Evolutionary conservation across 2,113 vertebrate species (phyloP), one percentile per base, ranked within the genome.

Genomic region (Psophia crepitans): DNA sequence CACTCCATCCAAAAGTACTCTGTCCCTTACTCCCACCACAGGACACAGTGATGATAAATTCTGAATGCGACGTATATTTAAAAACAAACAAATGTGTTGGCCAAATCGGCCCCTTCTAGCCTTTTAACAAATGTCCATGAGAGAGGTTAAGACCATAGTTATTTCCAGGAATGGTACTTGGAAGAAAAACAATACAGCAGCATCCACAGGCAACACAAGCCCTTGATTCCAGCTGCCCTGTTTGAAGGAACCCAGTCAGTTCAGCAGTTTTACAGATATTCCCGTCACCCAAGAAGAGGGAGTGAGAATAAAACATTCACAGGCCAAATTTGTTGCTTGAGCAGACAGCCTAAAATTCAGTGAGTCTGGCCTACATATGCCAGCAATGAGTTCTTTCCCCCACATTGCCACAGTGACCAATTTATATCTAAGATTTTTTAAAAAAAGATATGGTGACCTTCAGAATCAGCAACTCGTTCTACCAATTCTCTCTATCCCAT

Each of bases 121-220:
- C 43, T 93, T 88, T 39, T 41, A 78, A 74, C 54, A 92, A 61
- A 92, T 6, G 61, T 57, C 69, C 76, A 58, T 65, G 74, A 69
- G 54, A 92, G 63, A 96, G 46, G 70, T 97, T 96, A 97, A 96
- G 96, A 96, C 87, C 74, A 43, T 57, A 1, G 26, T 63, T 87
- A 87, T 87, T 92, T 95, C 94, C 89, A 97, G 97, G 91, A 97
- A 96, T 87, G 95, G 91, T 85, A 66, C n/a, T 61, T 89, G 91
- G 94, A 95, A 96, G 81, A 64, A 89, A 82, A 54, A 46, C 21
- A 93, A 75, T 32, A n/a, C 41, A 97, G 97, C 96, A 97, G 96
- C 95, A 96, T 96, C 89, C 91, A 83, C 57, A 91, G 89, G 84
- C 89, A 92, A 84, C 22, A 58, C 32, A 58, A 96, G 95, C 93